Base-by-base conservation (phyloP, 2,797 vertebrate species). In the Channallabes apus region DNA sequence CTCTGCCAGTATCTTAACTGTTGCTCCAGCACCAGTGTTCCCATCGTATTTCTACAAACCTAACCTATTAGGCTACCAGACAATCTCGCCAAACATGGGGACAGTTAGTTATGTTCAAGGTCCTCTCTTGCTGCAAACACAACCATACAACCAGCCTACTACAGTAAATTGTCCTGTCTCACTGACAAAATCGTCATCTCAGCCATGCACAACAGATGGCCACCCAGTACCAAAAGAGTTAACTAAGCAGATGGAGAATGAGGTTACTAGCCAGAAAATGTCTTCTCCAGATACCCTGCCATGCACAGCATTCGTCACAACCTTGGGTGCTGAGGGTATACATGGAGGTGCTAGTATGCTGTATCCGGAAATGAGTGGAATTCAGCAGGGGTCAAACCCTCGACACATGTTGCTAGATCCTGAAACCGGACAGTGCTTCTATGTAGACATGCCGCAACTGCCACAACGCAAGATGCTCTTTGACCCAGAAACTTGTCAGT, bases 401-500 rank as follows among this genome's bases (percentile, higher is more conserved):
- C 84, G 91, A 3, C 95, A 93, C 82, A 79, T 96, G 89, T 91
- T 96, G 0, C 81, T 96, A 12, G 95, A 97, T 83, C 96, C 95
- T 0, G 91, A 93, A 91, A 96, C 92, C 2, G 96, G 96, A 5
- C 94, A 88, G 22, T 96, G 91, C 88, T 96, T 96, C 90, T 95
- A 94, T 22, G 80, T 96, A 88, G 95, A 96, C 86, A 86, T 90
- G 0, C 94, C 94, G 0, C 90, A 92, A 29, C 95, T 94, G 81
- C 94, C 94, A 41, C 94, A 95, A 87, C 93, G 95, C 73, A 96
- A 97, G 85, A 93, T 94, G 1, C 94, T 98, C 86, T 94, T 97
- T 0, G 97, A 97, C 88, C 97, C 97, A 0, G 96, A 98, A 90
- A 97, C 96, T 0, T 96, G 97, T 79, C 96, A 96, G 85, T 97